Base-by-base conservation (phyloP, 53 echinoderm and acorn worm genomes). In the Henricia sp. region DNA sequence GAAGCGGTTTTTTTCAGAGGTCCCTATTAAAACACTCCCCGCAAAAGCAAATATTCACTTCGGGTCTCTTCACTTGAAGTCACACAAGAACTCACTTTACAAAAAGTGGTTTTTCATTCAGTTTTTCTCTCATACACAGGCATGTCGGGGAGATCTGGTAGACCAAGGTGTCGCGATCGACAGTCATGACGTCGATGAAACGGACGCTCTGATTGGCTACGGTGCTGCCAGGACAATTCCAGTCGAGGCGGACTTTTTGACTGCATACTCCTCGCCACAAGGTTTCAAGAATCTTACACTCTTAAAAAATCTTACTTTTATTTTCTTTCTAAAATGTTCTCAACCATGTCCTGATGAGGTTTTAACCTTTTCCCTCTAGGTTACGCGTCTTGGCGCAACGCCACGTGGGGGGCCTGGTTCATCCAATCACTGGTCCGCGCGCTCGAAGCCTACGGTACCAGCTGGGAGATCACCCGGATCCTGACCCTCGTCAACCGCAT, bases 81-180 rank as follows among this genome's bases (percentile, higher is more conserved):
- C n/a, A n/a, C n/a, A n/a, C n/a, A n/a, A n/a, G n/a, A n/a, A n/a
- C n/a, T n/a, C n/a, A n/a, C n/a, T n/a, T n/a, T n/a, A n/a, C n/a
- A n/a, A n/a, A n/a, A n/a, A n/a, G n/a, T n/a, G n/a, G n/a, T n/a
- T n/a, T n/a, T n/a, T n/a, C n/a, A n/a, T n/a, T n/a, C n/a, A n/a
- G n/a, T n/a, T n/a, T n/a, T n/a, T n/a, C 68, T 70, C 12, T 21
- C 25, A 3, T 28, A 23, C 17, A 1, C 25, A 93, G 93, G 90
- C 93, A 25, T 93, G 93, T 21, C 77, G 93, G 4, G 93, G 93
- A 23, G 64, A 76, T 5, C 27, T 72, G 23, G 77, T 93, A 42
- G 93, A 93, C 43, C 66, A 68, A 3, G 88, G 90, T 25, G 85
- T 93, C 37, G 85, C 57, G 48, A 84, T 76, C 19, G 58, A 60